A percentile compares a stretch with the other conserved stretches of the same genome.
Evolutionary conservation across 2,797 vertebrate species (phyloP).

Genomic region (Enoplosus armatus): DNA sequence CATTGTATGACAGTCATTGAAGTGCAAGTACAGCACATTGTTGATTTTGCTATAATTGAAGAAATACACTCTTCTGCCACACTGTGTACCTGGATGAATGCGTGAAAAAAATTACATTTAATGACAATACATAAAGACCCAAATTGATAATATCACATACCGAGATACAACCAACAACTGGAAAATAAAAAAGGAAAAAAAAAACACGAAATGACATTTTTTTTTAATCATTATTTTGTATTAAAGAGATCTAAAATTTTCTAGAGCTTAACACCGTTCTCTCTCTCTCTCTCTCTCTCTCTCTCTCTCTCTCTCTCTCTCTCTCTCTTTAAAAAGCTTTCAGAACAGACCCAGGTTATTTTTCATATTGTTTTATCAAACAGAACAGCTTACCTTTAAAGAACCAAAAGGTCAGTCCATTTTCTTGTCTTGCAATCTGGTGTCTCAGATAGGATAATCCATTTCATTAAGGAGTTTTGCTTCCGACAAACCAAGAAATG

Average conservation of each 20-base stretch:
- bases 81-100: constrained; percentile 62
- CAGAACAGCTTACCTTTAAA: constrained; percentile 74
- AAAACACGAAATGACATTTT: constrained; percentile 59
- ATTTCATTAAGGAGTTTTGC: constrained; percentile 66
- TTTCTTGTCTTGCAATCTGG: constrained; percentile 64
- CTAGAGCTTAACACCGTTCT: constrained; percentile 49
- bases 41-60: constrained; percentile 61
- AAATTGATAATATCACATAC: constrained; percentile 69
- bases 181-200: constrained; percentile 32
- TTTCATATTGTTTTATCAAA: constrained; percentile 67
- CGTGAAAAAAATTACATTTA: constrained; percentile 66
- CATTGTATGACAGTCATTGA: constrained; percentile 68
- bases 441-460: constrained; percentile 64
- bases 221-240: constrained; percentile 53
- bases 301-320: constrained; percentile 15
- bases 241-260: constrained; percentile 60
- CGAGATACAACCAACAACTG: constrained; percentile 67
- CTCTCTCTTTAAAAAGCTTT: constrained; percentile 52
- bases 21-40: constrained; percentile 60
- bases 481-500: constrained; percentile 61
- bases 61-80: constrained; percentile 63
- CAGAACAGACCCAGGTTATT: constrained; percentile 45
- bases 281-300: not conserved
- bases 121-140: constrained; percentile 70
- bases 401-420: constrained; percentile 70